Conservation (phyloP, 2,113 vertebrate species). For the Anolis sagrei region DNA sequence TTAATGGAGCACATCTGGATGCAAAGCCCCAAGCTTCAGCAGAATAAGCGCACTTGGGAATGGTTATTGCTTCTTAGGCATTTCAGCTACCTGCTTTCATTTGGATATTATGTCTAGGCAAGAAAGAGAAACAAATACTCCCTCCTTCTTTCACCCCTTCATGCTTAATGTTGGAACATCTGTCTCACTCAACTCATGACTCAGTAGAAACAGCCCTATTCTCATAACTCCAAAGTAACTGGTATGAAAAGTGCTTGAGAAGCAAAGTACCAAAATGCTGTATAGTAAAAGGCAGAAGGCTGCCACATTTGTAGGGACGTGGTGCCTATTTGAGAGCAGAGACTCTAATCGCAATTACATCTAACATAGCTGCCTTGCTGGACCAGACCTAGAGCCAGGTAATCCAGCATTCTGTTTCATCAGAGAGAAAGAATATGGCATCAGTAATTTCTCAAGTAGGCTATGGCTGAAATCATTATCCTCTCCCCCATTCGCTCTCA, state of each 20-base stretch:
- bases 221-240: not conserved
- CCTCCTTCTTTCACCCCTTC: not conserved
- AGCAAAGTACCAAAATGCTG: not conserved
- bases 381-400: not conserved
- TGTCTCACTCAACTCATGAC: not conserved
- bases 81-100: not conserved
- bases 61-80: not conserved
- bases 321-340: not conserved
- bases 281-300: not conserved
- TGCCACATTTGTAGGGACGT: not conserved
- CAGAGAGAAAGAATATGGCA: not conserved
- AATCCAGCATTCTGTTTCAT: not conserved
- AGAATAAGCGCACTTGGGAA: not conserved
- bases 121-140: not conserved
- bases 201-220: not conserved
- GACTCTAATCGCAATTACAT: not conserved
- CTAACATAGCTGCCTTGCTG: not conserved
- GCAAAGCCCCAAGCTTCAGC: not conserved
- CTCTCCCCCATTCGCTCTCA: not conserved
- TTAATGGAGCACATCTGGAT: slow-evolving; percentile 11
- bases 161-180: not conserved
- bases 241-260: not conserved
- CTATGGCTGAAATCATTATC: not conserved
- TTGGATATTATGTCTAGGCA: not conserved
- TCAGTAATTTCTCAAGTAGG: not conserved